Conservation (phyloP, 2,888 invertebrate genomes). For the Petrolisthes manimaculis region DNA sequence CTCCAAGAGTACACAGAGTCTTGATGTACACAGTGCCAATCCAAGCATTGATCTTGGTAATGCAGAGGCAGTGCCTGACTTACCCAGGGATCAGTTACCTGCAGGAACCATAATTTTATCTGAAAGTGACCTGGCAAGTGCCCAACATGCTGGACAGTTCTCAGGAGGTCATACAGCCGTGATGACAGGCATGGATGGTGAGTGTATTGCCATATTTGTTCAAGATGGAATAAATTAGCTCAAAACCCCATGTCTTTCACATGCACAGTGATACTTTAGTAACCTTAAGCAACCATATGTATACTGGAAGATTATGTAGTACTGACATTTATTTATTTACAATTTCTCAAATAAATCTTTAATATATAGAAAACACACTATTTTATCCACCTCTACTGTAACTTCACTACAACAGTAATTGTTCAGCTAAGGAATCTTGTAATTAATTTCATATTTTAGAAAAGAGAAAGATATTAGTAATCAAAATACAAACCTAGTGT, state of each 20-base stretch:
- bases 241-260: not conserved
- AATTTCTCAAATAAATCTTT: too few relatives aligned
- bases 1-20: not conserved
- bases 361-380: too few relatives aligned
- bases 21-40: not conserved
- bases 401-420: too few relatives aligned
- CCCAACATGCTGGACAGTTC: constrained; percentile 13
- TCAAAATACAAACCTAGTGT: too few relatives aligned
- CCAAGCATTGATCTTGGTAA: not conserved
- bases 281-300: too few relatives aligned
- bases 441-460: too few relatives aligned
- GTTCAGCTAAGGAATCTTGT: too few relatives aligned
- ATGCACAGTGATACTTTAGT: too few relatives aligned
- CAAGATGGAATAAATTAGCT: constrained; percentile 23
- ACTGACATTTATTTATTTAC: too few relatives aligned
- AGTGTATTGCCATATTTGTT: constrained; percentile 50
- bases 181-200: constrained; percentile 43
- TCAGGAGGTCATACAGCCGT: constrained; percentile 16
- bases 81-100: constrained; percentile 10
- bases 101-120: constrained; percentile 39
- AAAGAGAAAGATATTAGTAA: too few relatives aligned
- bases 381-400: too few relatives aligned
- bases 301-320: too few relatives aligned
- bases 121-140: not conserved
- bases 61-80: not conserved